Evolutionary conservation across 2,797 vertebrate species (phyloP).

Genomic region (Miichthys miiuy): DNA sequence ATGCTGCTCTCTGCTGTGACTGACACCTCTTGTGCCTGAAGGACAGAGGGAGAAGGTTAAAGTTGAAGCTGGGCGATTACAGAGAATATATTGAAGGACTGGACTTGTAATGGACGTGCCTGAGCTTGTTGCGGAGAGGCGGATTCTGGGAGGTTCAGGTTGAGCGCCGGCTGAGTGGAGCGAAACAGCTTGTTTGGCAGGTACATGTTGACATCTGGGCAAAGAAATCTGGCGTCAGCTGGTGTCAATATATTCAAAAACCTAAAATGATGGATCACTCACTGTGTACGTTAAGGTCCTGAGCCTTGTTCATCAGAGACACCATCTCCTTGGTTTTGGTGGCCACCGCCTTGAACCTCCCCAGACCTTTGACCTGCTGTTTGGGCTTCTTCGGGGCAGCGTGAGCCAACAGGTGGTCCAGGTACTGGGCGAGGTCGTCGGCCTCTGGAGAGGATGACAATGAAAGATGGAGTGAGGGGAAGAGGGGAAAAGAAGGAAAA

Average conservation of each 20-base stretch:
- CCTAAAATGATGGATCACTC: conserved; percentile 60
- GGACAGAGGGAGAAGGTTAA: background rate
- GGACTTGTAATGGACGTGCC: conserved; percentile 56
- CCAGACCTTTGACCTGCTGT: conserved; percentile 52
- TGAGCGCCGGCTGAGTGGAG: conserved; percentile 85
- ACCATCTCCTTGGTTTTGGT: conserved; percentile 91
- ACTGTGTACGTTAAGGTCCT: conserved; percentile 92
- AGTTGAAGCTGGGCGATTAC: background rate
- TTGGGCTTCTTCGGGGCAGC: conserved; percentile 77
- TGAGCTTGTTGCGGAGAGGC: conserved; percentile 61
- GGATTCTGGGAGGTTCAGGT: conserved; percentile 87
- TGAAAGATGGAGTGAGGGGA: background rate
- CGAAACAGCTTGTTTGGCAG: conserved; percentile 92
- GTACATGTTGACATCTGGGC: conserved; percentile 93
- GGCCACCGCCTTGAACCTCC: conserved; percentile 89
- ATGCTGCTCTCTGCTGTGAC: conserved; percentile 79
- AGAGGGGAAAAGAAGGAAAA: rapidly evolving
- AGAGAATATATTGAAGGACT: too few relatives aligned
- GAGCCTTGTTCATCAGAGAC: conserved; percentile 91
- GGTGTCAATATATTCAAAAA: background rate
- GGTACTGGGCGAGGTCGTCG: conserved; percentile 92
- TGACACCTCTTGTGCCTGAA: conserved; percentile 68
- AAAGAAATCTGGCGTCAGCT: background rate
- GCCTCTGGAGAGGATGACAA: conserved; percentile 73
- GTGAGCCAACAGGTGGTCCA: conserved; percentile 92